Percentiles rank a stretch among this genome's conserved stretches.
phyloP scores from a whole-genome alignment of 2,113 vertebrate species.

The Catharus bicknelli region DNA sequence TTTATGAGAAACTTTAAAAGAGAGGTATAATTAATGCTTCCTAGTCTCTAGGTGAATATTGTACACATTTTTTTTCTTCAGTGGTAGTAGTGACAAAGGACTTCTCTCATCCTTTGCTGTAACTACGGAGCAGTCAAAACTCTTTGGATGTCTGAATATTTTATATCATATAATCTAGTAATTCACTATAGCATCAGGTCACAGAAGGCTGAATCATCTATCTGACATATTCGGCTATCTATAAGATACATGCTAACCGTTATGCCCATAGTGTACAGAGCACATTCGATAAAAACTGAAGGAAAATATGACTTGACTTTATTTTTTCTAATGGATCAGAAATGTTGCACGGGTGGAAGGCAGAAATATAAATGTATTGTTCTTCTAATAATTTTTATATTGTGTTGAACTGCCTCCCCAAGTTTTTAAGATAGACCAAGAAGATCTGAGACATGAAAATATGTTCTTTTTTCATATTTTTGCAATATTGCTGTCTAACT shows the following conservation, averaged over 20 bases:
- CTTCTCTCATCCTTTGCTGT: background rate
- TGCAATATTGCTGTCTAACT: background rate
- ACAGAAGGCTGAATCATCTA: conserved; percentile 52
- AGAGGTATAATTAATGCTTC: fast-evolving
- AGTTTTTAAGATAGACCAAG: background rate
- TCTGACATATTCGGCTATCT: conserved; percentile 36
- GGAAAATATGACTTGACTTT: conserved; percentile 49
- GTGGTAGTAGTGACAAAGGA: background rate
- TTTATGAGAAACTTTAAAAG: background rate
- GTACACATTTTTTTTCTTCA: fast-evolving
- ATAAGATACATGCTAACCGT: conserved; percentile 38
- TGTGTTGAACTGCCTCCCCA: background rate
- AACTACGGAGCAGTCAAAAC: background rate
- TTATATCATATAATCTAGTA: conserved; percentile 41
- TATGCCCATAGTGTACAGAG: conserved; percentile 5
- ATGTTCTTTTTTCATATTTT: background rate
- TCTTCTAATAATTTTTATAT: conserved; percentile 37
- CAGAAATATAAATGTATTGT: background rate
- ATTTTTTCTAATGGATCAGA: background rate
- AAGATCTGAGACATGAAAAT: background rate
- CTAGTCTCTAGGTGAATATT: background rate
- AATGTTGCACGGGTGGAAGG: background rate
- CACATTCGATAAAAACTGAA: conserved; percentile 25
- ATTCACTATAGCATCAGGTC: conserved; percentile 34
- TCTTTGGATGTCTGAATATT: conserved; percentile 27